Evolutionary conservation across 2,113 vertebrate species (phyloP).

Genomic region (Galbula dea): DNA sequence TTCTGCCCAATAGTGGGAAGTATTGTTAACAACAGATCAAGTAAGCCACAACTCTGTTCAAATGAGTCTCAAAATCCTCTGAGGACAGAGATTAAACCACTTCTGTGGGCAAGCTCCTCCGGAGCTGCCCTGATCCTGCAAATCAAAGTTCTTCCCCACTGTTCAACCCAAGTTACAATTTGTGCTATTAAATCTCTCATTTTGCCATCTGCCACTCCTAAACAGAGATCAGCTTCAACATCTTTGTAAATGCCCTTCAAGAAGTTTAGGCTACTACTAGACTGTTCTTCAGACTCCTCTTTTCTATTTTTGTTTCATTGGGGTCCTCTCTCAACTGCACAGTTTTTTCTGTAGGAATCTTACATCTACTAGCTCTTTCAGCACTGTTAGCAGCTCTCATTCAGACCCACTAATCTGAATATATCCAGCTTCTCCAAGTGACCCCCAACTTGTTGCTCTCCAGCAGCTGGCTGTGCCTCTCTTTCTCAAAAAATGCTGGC

Average conservation of each 20-base stretch:
- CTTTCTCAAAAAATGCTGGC: neutral
- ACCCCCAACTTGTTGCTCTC: neutral
- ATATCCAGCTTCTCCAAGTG: neutral
- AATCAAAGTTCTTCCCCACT: neutral
- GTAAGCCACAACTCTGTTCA: neutral
- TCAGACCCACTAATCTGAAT: neutral
- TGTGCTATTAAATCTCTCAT: neutral
- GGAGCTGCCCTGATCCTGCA: neutral
- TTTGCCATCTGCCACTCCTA: neutral
- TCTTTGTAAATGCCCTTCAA: neutral
- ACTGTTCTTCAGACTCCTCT: neutral
- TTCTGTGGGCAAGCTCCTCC: neutral
- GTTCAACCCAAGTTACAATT: neutral
- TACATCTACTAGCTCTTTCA: neutral
- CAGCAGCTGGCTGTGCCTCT: neutral
- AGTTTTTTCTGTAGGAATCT: neutral
- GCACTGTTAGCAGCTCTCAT: neutral
- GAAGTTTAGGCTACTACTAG: neutral
- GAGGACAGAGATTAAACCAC: neutral
- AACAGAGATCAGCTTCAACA: neutral
- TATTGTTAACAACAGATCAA: neutral
- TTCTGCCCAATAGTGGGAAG: neutral
- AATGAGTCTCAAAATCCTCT: neutral
- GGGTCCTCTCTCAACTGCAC: neutral
- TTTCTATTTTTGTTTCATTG: neutral